phyloP scores from a whole-genome alignment of 2,113 vertebrate species.

The Excalfactoria chinensis region DNA sequence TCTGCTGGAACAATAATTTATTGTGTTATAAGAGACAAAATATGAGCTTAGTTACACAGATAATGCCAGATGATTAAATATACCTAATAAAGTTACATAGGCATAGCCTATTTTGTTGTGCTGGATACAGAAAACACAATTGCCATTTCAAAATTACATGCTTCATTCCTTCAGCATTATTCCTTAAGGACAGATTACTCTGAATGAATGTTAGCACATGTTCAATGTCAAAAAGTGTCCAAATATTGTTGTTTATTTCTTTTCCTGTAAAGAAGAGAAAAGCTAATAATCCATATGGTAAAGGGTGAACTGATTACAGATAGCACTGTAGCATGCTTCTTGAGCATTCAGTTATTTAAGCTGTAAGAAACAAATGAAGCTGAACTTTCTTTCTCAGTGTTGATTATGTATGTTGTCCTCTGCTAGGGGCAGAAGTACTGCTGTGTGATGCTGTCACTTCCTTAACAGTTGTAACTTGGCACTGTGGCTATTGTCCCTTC shows the following conservation, averaged over 20 bases:
- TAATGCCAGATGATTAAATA: not conserved
- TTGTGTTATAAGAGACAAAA: not conserved
- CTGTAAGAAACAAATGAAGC: slow-evolving; percentile 36
- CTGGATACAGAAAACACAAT: not conserved
- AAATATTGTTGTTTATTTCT: not conserved
- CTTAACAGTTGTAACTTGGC: slow-evolving; percentile 32
- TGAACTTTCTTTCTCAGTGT: slow-evolving; percentile 25
- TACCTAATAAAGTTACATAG: not conserved
- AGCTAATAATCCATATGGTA: not conserved
- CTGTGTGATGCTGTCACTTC: slow-evolving; percentile 36
- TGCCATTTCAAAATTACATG: not conserved
- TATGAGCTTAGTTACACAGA: not conserved
- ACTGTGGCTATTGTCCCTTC: not conserved
- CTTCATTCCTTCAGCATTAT: not conserved
- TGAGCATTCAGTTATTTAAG: slow-evolving; percentile 36
- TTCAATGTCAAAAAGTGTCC: not conserved
- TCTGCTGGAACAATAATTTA: not conserved
- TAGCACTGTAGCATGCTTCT: not conserved
- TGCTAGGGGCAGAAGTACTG: not conserved
- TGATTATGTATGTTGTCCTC: slow-evolving; percentile 21
- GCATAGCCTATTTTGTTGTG: not conserved
- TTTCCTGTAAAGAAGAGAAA: not conserved
- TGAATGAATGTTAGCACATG: not conserved
- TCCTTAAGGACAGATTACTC: not conserved
- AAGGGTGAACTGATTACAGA: not conserved